A percentile compares a stretch with the other conserved stretches of the same genome.
Conservation (phyloP, 2,797 vertebrate species). For the Bryconaethiops microstoma region DNA sequence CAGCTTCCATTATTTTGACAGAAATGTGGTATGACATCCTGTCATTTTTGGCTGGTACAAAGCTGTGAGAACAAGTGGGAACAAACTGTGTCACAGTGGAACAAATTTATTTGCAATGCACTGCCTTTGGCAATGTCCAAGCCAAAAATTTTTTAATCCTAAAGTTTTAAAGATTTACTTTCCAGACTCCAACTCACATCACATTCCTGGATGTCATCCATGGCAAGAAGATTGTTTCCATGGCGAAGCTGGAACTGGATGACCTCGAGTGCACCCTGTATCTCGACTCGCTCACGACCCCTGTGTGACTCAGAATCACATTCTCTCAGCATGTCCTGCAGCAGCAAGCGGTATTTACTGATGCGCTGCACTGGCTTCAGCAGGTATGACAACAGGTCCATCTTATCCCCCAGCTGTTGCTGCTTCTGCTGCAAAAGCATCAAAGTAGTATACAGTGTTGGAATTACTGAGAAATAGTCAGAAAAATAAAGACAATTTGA, state of each 20-base stretch:
- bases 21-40: neutral
- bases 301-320: constrained; percentile 59
- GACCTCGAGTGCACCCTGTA: constrained; percentile 78
- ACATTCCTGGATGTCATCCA: constrained; percentile 83
- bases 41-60: neutral
- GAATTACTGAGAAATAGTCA: neutral
- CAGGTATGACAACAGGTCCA: constrained; percentile 84
- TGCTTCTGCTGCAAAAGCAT: constrained; percentile 75
- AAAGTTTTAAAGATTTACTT: neutral
- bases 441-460: neutral
- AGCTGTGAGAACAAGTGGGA: neutral
- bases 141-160: neutral
- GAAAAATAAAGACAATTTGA: neutral
- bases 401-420: constrained; percentile 76
- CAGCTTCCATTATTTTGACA: neutral
- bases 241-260: constrained; percentile 83
- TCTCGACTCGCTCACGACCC: constrained; percentile 70
- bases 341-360: constrained; percentile 84
- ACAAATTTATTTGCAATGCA: neutral
- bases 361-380: constrained; percentile 85
- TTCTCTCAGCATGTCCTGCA: constrained; percentile 81
- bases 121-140: neutral
- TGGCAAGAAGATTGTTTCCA: constrained; percentile 83
- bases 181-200: constrained; percentile 71
- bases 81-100: neutral